Base-by-base conservation (phyloP, 2,113 vertebrate genomes). In the Chaetops frenatus region DNA sequence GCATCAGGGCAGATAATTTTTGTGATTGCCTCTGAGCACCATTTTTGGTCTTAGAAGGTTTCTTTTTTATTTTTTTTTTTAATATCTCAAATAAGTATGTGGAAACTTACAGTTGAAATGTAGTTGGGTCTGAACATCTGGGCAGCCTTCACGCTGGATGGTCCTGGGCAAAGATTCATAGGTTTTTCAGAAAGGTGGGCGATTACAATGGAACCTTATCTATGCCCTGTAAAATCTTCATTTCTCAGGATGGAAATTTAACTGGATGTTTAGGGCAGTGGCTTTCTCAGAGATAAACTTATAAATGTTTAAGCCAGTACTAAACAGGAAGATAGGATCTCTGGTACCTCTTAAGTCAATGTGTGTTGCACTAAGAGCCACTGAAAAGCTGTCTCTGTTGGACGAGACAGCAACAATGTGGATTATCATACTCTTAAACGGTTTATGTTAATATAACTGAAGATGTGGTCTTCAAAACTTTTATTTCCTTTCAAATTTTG, bases 111-210 rank as follows among this genome's bases (percentile, higher is more conserved):
- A 53, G 64, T 6, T 82, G 64, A 86, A 86, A 71, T 33, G 10
- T 29, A 60, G 9, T 21, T 80, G 17, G 53, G 18, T 83, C 38
- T 90, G 31, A 76, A 42, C 2, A 3, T 84, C 69, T 42, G 58
- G 51, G 47, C 54, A 61, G 6, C 27, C 33, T 4, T 47, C 21
- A 44, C 1, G 2, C 44, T 40, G 13, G 1, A 0, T 42, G 8
- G 25, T 77, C 73, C 44, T 76, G 33, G 62, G 51, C 12, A 44
- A 70, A 81, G 73, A 50, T 62, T 61, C 67, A 77, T 24, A 62
- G 23, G 7, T 64, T 77, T 83, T 58, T 95, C 24, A 74, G 64
- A 86, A 90, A 79, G 20, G 12, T 7, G 5, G 42, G 11, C 56
- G 12, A 74, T 70, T 44, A 31, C 47, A 78, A 12, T 81, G 29